Percentiles rank a stretch among this genome's conserved stretches.
These are phyloP conservation scores for Cheilosia vulpina DNA, from an alignment of 2,888 invertebrate genomes.

Conservation along the genomic window DNA sequence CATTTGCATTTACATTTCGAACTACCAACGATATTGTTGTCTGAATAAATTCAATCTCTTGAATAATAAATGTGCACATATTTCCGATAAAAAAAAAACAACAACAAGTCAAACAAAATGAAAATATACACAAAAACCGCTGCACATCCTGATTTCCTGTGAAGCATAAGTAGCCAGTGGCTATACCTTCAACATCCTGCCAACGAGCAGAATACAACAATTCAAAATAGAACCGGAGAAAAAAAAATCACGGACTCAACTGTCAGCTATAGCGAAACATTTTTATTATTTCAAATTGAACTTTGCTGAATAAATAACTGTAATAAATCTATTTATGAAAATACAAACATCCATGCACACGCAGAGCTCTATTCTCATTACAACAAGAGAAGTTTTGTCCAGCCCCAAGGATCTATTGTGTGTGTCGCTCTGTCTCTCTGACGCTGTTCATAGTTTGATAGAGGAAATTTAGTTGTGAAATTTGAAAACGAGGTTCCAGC, in stretches of 20 bases:
- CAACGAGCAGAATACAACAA: constrained; percentile 40
- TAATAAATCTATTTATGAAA: constrained; percentile 71
- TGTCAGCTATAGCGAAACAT: constrained; percentile 19
- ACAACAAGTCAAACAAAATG: constrained; percentile 32
- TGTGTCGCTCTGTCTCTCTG: constrained; percentile 7
- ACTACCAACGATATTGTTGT: constrained; percentile 45
- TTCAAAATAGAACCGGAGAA: constrained; percentile 9
- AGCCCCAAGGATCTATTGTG: constrained; percentile 33
- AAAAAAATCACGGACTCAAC: background rate
- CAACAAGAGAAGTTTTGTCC: constrained; percentile 16
- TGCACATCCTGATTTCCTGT: constrained; percentile 45
- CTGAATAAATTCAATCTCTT: constrained; percentile 41
- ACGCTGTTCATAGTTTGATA: background rate
- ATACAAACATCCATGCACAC: constrained; percentile 12
- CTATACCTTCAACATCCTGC: constrained; percentile 62
- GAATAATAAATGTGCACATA: constrained; percentile 44
- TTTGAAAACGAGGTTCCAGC: constrained; percentile 71
- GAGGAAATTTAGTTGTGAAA: constrained; percentile 69
- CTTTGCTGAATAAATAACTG: constrained; percentile 70
- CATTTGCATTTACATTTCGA: constrained; percentile 30
- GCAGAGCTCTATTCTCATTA: background rate
- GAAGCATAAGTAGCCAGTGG: constrained; percentile 61
- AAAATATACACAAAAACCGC: constrained; percentile 6
- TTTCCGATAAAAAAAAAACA: constrained; percentile 5
- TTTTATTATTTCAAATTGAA: constrained; percentile 66